phyloP scores from a whole-genome alignment of 2,113 vertebrate genomes.

The Varanus salvator region DNA sequence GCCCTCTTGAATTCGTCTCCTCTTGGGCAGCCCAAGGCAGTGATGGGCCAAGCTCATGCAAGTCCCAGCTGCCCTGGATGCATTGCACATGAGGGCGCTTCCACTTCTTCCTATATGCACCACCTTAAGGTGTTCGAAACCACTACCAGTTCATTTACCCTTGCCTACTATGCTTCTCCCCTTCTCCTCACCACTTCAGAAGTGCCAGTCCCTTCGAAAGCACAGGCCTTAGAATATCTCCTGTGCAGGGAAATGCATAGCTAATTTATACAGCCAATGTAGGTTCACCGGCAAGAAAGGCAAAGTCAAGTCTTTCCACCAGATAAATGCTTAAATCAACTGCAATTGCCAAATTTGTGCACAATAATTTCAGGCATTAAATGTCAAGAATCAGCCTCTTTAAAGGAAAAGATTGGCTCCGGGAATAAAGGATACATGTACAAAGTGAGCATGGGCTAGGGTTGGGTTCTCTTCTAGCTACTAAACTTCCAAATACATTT shows the following conservation, averaged over 20 bases:
- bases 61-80: background rate
- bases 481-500: background rate
- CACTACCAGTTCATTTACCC: background rate
- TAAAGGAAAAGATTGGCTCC: background rate
- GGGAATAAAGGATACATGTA: background rate
- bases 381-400: background rate
- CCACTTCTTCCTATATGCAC: background rate
- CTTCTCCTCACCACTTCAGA: background rate
- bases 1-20: background rate
- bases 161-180: background rate
- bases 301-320: no score
- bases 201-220: background rate
- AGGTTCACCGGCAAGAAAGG: background rate
- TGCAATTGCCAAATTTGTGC: background rate
- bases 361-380: background rate
- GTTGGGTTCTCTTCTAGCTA: background rate
- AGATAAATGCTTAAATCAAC: background rate
- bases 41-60: background rate
- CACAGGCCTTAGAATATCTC: no score
- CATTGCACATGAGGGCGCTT: background rate
- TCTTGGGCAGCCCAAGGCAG: background rate
- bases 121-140: background rate
- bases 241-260: background rate
- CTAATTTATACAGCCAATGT: background rate
- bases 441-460: background rate